These are phyloP conservation scores for Catocala fraxini DNA, from an alignment of 2,888 invertebrate genomes.

Conservation along the genomic window DNA sequence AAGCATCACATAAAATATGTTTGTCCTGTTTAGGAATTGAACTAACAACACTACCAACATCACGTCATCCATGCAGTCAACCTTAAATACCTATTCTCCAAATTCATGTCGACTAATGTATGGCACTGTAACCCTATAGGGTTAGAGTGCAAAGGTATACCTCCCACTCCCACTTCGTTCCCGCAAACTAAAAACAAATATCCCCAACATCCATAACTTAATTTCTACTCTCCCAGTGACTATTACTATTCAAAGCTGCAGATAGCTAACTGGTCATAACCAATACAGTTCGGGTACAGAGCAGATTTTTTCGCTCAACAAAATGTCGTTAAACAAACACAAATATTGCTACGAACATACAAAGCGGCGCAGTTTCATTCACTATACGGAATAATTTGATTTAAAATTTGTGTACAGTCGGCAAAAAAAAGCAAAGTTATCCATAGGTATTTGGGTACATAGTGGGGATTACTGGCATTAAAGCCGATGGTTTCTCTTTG, in stretches of 20 bases:
- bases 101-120: too few species aligned
- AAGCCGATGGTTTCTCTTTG: too few species aligned
- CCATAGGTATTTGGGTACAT: too few species aligned
- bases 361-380: slow-evolving; percentile 18
- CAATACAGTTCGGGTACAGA: slow-evolving; percentile 25
- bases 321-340: slow-evolving; percentile 29
- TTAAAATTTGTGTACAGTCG: slow-evolving; percentile 34
- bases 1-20: too few species aligned
- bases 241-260: slow-evolving; percentile 30
- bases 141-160: too few species aligned
- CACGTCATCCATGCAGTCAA: too few species aligned
- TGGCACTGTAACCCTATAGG: too few species aligned
- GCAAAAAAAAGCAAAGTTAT: not conserved
- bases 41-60: too few species aligned
- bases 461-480: too few species aligned
- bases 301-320: slow-evolving; percentile 30
- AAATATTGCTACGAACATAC: slow-evolving; percentile 13
- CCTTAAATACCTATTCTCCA: too few species aligned
- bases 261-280: slow-evolving; percentile 37
- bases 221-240: slow-evolving; percentile 1
- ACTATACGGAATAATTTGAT: slow-evolving; percentile 38
- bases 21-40: too few species aligned
- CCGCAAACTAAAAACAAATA: not conserved
- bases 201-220: not conserved
- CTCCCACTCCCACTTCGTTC: too few species aligned